Evolutionary conservation across 1,140 invertebrate genomes (phyloP).

Genomic region (Cheumatopsyche charites): DNA sequence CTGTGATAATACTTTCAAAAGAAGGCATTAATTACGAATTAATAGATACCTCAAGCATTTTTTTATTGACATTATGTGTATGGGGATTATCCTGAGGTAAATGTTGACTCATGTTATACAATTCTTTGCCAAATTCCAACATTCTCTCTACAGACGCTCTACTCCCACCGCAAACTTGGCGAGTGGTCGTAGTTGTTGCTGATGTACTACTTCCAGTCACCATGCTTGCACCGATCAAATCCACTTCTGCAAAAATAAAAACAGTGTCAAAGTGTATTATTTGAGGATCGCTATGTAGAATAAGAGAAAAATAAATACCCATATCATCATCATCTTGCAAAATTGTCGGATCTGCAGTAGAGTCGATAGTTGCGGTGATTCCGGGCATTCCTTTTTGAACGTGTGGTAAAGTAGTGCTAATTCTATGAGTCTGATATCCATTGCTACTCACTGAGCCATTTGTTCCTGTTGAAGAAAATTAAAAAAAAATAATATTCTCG

Average conservation of each 20-base stretch:
- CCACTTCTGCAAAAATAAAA: constrained; percentile 42
- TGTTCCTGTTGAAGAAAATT: constrained; percentile 41
- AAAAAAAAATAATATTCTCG: no score
- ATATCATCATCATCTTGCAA: constrained; percentile 46
- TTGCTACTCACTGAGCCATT: constrained; percentile 47
- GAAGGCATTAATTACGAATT: neutral
- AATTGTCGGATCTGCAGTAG: constrained; percentile 41
- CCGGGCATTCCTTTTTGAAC: constrained; percentile 47
- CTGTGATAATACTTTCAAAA: neutral
- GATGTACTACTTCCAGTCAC: constrained; percentile 50
- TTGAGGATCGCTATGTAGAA: no score
- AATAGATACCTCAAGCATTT: constrained; percentile 82
- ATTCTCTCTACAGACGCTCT: constrained; percentile 87
- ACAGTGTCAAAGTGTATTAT: neutral
- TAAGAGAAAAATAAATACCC: constrained; percentile 31
- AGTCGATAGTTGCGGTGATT: constrained; percentile 44
- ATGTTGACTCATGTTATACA: constrained; percentile 88
- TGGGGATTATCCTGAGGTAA: constrained; percentile 79
- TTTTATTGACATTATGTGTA: constrained; percentile 85
- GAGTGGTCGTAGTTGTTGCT: constrained; percentile 52
- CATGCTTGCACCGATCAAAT: constrained; percentile 46
- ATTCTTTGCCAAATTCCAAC: constrained; percentile 91
- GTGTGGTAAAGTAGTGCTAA: constrained; percentile 36
- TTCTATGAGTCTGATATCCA: constrained; percentile 44
- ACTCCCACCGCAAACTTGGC: constrained; percentile 73